Evolutionary conservation across 1,140 invertebrate genomes (phyloP), one percentile per base, ranked within the genome.

Genomic region (Condylostylus longicornis): DNA sequence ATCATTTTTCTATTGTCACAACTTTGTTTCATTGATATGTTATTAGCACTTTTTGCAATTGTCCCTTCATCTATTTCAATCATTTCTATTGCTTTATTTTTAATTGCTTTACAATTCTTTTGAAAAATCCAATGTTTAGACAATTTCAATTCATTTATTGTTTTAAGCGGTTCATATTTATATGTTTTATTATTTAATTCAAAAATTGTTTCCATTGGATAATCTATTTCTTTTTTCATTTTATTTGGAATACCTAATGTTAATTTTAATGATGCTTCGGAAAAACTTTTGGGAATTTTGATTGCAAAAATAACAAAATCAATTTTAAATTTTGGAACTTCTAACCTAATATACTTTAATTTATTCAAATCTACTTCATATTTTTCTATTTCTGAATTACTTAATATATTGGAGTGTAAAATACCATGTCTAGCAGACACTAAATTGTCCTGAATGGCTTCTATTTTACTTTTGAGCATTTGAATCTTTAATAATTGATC

Each of bases 261-360:
- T 15, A 13, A 9, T 39, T 15, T 33, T 33, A 27, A 33, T 23
- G 23, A 33, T 15, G 33, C 31, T 18, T 13, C 23, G 10, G 22
- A 17, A 33, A 32, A 25, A 5, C 12, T 20, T 40, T 17, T 20
- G 18, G 17, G 23, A 7, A 41, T 37, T 32, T 18, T 12, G 12
- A 34, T 40, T 34, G n/a, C 34, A 30, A 37, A 32, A 25, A 33
- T 37, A 18, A 37, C 22, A 18, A 14, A 32, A 20, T 23, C 36
- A 21, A 29, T 23, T 17, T 41, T 33, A 15, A 19, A 22, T 40
- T n/a, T n/a, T n/a, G n/a, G n/a, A n/a, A n/a, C n/a, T n/a, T n/a
- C n/a, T n/a, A n/a, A n/a, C n/a, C n/a, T 40, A 4, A 35, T 35
- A 23, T 35, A 18, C 15, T 35, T 21, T 40, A 40, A 33, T 40